A percentile compares a stretch with the other conserved stretches of the same genome.
These are phyloP conservation scores for Polymixis flavicincta DNA, from an alignment of 2,888 invertebrate species.

Conservation along the genomic window DNA sequence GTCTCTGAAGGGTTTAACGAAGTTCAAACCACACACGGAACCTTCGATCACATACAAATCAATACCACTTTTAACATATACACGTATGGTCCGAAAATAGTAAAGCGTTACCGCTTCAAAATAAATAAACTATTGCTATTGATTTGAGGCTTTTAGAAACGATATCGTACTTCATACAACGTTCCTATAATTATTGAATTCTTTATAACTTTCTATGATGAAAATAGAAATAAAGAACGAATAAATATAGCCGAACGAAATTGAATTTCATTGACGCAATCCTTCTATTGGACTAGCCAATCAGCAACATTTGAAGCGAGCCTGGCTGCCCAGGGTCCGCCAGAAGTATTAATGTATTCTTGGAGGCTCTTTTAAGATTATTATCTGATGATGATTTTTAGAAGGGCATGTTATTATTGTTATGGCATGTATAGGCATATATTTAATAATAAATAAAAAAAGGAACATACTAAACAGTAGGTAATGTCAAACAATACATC, in stretches of 20 bases:
- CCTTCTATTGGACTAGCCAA: neutral
- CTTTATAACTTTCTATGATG: slow-evolving; percentile 18
- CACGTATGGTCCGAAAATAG: slow-evolving; percentile 49
- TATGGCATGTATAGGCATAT: too few relatives aligned
- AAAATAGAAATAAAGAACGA: slow-evolving; percentile 10
- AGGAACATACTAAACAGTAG: too few relatives aligned
- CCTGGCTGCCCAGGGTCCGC: neutral
- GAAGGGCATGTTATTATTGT: neutral
- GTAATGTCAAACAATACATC: too few relatives aligned
- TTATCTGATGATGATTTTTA: neutral
- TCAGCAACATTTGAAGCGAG: neutral
- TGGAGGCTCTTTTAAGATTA: neutral
- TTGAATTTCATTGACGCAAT: neutral
- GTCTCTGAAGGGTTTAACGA: neutral
- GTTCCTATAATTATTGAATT: slow-evolving; percentile 20
- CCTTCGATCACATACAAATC: slow-evolving; percentile 30
- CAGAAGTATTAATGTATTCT: neutral
- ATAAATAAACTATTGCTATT: slow-evolving; percentile 50
- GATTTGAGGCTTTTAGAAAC: slow-evolving; percentile 24
- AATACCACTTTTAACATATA: slow-evolving; percentile 45
- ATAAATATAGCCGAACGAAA: neutral
- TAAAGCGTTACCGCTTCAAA: slow-evolving; percentile 41
- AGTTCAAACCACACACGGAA: slow-evolving; percentile 11
- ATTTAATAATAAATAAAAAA: neutral
- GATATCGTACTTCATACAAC: slow-evolving; percentile 8